Evolutionary conservation across 2,797 vertebrate species (phyloP).

Genomic region (Pangasius mekongensis): DNA sequence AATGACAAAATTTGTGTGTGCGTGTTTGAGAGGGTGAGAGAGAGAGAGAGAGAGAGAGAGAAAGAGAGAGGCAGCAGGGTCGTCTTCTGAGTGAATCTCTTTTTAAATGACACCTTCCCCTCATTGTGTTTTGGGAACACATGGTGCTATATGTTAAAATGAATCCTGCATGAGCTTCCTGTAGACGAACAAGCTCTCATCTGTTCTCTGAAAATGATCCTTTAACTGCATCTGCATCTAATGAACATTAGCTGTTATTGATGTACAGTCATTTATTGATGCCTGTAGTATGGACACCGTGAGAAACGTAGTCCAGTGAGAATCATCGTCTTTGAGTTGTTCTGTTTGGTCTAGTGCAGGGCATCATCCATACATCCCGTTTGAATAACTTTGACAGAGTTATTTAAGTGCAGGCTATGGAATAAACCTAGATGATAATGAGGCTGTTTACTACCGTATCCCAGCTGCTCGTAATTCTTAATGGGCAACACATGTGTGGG

Average conservation of each 20-base stretch:
- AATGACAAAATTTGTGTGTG: too few relatives aligned
- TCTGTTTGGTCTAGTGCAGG: neutral
- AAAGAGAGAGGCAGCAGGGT: constrained; percentile 24
- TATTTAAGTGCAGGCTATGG: constrained; percentile 49
- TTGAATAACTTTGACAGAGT: constrained; percentile 38
- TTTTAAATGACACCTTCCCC: constrained; percentile 22
- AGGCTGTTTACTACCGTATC: constrained; percentile 67
- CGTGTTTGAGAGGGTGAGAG: neutral
- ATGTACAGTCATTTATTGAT: neutral
- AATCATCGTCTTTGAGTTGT: neutral
- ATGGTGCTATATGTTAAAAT: constrained; percentile 44
- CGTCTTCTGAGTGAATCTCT: constrained; percentile 22
- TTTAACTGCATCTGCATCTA: constrained; percentile 12
- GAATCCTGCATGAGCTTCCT: constrained; percentile 14
- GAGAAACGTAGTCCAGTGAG: constrained; percentile 10
- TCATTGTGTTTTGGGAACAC: constrained; percentile 29
- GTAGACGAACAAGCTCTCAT: constrained; percentile 31
- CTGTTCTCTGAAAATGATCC: constrained; percentile 29
- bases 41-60: neutral
- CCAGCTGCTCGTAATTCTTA: constrained; percentile 73
- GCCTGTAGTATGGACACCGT: neutral
- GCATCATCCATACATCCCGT: neutral
- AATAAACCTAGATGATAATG: constrained; percentile 66
- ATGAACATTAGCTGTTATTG: neutral
- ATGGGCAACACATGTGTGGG: constrained; percentile 74